These are phyloP conservation scores for Agrypnia vestita DNA, from an alignment of 1,140 invertebrate genomes.

Conservation along the genomic window DNA sequence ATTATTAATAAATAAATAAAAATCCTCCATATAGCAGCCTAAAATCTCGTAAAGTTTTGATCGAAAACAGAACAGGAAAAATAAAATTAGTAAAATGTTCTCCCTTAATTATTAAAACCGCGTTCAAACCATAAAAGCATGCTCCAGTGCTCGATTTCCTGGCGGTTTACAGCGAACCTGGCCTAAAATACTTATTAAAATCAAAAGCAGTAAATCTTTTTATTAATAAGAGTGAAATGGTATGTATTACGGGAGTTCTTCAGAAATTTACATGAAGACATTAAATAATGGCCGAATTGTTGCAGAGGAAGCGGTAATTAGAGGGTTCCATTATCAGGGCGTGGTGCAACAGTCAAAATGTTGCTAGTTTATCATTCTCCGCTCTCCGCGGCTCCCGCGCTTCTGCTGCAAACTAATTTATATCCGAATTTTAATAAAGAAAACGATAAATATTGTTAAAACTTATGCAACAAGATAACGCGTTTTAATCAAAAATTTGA, in stretches of 20 bases:
- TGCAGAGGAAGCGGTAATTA: conserved; percentile 53
- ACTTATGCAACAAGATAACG: neutral
- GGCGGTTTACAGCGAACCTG: neutral
- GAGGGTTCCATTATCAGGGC: conserved; percentile 40
- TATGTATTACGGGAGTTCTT: conserved; percentile 18
- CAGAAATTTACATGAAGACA: conserved; percentile 34
- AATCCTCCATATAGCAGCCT: too few relatives aligned
- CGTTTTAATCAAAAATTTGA: conserved; percentile 7
- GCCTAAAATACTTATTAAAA: conserved; percentile 28
- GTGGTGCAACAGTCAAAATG: conserved; percentile 52
- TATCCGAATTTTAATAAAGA: conserved; percentile 45
- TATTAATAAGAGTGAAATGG: conserved; percentile 39
- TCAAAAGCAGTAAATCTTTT: conserved; percentile 34
- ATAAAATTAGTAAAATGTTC: conserved; percentile 11
- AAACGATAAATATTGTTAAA: conserved; percentile 53
- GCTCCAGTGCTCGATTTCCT: neutral
- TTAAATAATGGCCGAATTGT: conserved; percentile 21
- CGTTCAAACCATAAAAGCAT: conserved; percentile 3
- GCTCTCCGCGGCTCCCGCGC: neutral
- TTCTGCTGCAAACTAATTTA: conserved; percentile 53
- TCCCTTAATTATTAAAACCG: neutral
- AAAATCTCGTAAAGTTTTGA: too few relatives aligned
- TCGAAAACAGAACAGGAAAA: neutral
- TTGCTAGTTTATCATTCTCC: conserved; percentile 55
- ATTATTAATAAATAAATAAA: too few relatives aligned